A percentile compares a stretch with the other conserved stretches of the same genome.
These are phyloP conservation scores for Drosophila anomelani DNA, from an alignment of 2,888 invertebrate species.

Conservation along the genomic window DNA sequence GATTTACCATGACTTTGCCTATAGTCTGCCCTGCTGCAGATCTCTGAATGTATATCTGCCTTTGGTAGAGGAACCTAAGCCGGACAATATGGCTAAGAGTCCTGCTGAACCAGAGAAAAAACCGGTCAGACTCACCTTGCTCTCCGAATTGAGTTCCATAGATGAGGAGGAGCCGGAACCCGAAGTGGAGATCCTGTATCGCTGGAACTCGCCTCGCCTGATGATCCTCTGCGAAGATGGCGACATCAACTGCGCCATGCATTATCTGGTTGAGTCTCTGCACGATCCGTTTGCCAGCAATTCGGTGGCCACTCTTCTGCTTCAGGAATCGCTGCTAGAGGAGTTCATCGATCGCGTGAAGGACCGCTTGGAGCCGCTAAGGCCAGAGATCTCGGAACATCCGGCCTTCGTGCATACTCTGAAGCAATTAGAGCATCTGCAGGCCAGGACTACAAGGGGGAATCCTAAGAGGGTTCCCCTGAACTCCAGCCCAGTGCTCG, in stretches of 20 bases:
- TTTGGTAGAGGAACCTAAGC: not conserved
- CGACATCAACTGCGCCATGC: conserved; percentile 75
- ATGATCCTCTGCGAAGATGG: conserved; percentile 74
- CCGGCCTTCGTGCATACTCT: conserved; percentile 26
- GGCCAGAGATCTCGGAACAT: conserved; percentile 21
- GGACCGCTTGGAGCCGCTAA: conserved; percentile 52
- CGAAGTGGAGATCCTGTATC: conserved; percentile 14
- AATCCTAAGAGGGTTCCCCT: not conserved
- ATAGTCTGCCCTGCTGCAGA: conserved; percentile 11
- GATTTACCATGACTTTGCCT: conserved; percentile 19
- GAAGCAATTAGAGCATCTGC: conserved; percentile 50
- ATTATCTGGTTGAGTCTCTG: conserved; percentile 69
- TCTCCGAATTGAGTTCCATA: not conserved
- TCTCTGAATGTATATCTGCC: conserved; percentile 7
- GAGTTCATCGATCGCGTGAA: conserved; percentile 60
- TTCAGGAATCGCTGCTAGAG: conserved; percentile 72
- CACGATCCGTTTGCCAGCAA: conserved; percentile 60
- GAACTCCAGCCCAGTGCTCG: conserved; percentile 55
- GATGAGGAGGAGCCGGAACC: not conserved
- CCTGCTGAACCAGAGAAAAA: not conserved
- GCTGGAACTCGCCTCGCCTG: conserved; percentile 44
- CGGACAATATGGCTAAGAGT: not conserved
- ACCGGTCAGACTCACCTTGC: not conserved
- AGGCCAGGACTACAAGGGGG: conserved; percentile 54
- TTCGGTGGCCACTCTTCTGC: conserved; percentile 65